These are phyloP conservation scores for Camelus bactrianus DNA, from an alignment of 2,113 vertebrate genomes.

Conservation along the genomic window DNA sequence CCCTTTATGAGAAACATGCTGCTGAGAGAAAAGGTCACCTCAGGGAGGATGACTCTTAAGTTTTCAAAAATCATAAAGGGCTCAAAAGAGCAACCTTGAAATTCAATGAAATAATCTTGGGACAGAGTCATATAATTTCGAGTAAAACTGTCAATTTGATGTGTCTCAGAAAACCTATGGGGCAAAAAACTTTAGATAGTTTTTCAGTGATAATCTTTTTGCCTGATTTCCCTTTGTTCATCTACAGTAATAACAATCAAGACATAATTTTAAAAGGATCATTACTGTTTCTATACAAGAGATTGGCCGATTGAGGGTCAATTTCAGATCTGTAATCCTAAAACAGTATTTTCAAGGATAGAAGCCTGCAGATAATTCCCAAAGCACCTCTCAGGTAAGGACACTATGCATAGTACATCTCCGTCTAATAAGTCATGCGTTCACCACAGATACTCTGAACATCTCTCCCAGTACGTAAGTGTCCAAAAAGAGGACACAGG, in stretches of 20 bases:
- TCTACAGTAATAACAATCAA: not conserved
- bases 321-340: not conserved
- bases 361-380: not conserved
- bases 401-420: not conserved
- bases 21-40: slow-evolving; percentile 37
- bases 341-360: slow-evolving; percentile 9
- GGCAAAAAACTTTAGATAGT: slow-evolving; percentile 44
- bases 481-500: not conserved
- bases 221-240: slow-evolving; percentile 41
- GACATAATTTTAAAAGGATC: slow-evolving; percentile 6
- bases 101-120: slow-evolving; percentile 49
- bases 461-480: no score
- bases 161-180: not conserved
- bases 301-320: not conserved
- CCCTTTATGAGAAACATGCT: not conserved
- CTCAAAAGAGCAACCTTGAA: slow-evolving; percentile 57
- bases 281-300: not conserved
- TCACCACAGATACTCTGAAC: not conserved
- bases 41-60: slow-evolving; percentile 38
- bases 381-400: not conserved
- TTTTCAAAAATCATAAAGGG: slow-evolving; percentile 62
- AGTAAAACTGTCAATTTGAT: not conserved
- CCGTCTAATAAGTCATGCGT: not conserved
- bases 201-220: slow-evolving; percentile 51
- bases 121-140: not conserved